Conservation (phyloP, 2,113 vertebrate genomes). For the Eleginops maclovinus region DNA sequence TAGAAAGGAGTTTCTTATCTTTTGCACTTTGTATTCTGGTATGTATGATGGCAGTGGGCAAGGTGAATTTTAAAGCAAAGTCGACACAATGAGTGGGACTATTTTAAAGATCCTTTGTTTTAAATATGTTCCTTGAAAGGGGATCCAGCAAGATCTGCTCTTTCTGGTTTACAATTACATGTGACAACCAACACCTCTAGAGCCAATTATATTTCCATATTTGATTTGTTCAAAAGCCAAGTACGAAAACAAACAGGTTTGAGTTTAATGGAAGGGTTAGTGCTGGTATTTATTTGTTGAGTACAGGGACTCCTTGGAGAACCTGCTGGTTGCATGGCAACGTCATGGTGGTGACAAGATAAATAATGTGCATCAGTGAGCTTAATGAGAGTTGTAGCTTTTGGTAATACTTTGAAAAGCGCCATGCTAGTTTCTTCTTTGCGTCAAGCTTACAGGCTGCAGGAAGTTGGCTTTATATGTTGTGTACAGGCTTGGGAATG, state of each 20-base stretch:
- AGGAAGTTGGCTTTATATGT: background rate
- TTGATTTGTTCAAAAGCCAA: no score
- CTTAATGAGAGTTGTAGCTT: no score
- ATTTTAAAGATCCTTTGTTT: background rate
- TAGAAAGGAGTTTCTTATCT: slow-evolving; percentile 24
- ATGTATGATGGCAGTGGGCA: background rate
- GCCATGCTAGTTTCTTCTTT: background rate
- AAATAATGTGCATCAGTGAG: background rate
- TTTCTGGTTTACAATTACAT: no score
- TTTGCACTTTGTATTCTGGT: slow-evolving; percentile 19
- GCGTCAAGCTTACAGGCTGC: background rate
- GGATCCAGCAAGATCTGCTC: no score
- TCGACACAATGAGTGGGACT: no score
- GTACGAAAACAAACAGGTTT: background rate
- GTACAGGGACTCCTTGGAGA: background rate
- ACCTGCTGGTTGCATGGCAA: background rate
- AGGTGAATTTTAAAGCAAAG: background rate
- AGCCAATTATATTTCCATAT: no score
- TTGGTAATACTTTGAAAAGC: background rate
- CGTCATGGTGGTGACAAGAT: background rate
- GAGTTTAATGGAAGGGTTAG: background rate
- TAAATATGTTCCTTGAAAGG: no score
- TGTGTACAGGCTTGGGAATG: background rate
- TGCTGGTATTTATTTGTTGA: no score
- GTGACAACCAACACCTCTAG: background rate